Conservation (phyloP, 1,140 invertebrate species). For the Ectropis grisescens region DNA sequence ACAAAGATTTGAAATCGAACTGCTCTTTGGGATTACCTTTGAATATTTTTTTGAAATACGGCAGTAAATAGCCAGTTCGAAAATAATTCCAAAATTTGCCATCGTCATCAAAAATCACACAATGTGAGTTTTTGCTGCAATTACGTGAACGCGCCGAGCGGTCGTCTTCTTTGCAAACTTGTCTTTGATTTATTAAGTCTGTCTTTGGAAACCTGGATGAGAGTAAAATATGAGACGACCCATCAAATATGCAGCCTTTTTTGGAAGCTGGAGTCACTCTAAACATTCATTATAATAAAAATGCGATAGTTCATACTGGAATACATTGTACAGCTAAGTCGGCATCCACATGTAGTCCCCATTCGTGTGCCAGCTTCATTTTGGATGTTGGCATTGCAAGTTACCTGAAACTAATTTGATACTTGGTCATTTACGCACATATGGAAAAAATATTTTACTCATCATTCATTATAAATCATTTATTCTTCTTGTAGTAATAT, state of each 20-base stretch:
- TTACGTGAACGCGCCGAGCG: slow-evolving; percentile 50
- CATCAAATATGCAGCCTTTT: slow-evolving; percentile 60
- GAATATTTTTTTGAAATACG: no score
- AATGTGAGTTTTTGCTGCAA: slow-evolving; percentile 58
- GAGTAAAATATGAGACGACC: slow-evolving; percentile 57
- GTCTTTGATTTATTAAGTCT: slow-evolving; percentile 64
- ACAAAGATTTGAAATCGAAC: no score
- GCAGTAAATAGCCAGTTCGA: neutral
- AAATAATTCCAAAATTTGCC: slow-evolving; percentile 59
- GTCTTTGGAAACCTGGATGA: slow-evolving; percentile 31
- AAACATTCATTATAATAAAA: slow-evolving; percentile 61
- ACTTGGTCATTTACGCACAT: no score
- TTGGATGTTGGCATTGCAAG: slow-evolving; percentile 21
- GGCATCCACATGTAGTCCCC: slow-evolving; percentile 11
- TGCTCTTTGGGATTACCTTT: no score
- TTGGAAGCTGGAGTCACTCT: slow-evolving; percentile 35
- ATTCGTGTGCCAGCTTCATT: slow-evolving; percentile 25
- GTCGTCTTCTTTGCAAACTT: slow-evolving; percentile 40
- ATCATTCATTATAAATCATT: no score
- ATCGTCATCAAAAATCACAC: slow-evolving; percentile 53
- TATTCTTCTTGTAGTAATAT: no score
- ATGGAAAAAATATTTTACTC: no score
- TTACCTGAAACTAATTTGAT: slow-evolving; percentile 9
- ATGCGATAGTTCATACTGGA: slow-evolving; percentile 52
- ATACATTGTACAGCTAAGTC: slow-evolving; percentile 11